phyloP scores from a whole-genome alignment of 1,140 invertebrate genomes.

The Bombus pascuorum region DNA sequence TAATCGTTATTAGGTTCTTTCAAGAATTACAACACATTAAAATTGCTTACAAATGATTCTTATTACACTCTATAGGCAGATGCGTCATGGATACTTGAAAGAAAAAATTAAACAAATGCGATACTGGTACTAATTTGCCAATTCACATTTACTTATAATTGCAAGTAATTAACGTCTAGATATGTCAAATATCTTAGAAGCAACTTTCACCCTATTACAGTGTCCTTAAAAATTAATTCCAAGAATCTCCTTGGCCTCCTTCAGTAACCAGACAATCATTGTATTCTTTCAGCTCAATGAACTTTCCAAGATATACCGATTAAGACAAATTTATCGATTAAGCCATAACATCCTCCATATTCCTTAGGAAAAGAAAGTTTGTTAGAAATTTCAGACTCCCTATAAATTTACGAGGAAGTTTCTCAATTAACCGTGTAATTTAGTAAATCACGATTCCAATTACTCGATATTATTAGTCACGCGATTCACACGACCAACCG shows the following conservation, averaged over 20 bases:
- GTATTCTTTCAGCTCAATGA: conserved; percentile 3
- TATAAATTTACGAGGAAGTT: not conserved
- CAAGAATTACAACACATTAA: too few species aligned
- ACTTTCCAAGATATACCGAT: conserved; percentile 9
- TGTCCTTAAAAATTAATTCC: conserved; percentile 3
- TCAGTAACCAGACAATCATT: not conserved
- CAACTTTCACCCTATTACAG: not conserved
- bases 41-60: too few species aligned
- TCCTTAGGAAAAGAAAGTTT: not conserved
- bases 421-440: not conserved
- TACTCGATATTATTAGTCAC: not conserved
- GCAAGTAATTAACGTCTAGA: not conserved
- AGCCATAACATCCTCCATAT: not conserved
- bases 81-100: too few species aligned
- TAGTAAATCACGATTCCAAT: not conserved
- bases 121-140: too few species aligned
- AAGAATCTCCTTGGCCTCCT: not conserved
- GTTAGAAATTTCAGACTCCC: not conserved
- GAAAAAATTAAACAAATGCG: too few species aligned
- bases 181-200: not conserved
- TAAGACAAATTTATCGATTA: conserved; percentile 19
- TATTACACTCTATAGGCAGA: too few species aligned
- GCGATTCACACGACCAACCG: too few species aligned
- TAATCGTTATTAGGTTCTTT: too few species aligned
- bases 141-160: too few species aligned